Evolutionary conservation across 2,797 vertebrate genomes (phyloP).

Genomic region (Syngnathus rostellatus): DNA sequence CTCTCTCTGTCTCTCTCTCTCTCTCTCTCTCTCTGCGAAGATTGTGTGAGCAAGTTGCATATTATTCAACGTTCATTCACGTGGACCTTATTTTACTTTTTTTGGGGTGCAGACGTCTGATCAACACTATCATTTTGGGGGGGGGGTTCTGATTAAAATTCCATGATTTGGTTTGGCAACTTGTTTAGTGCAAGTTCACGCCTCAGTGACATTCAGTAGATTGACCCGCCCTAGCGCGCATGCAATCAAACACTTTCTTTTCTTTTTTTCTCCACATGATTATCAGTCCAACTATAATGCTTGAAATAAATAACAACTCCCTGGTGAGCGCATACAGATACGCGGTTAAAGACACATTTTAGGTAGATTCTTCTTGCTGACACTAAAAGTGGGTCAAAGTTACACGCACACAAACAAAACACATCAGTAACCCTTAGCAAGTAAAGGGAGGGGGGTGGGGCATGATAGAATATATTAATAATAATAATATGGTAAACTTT

Average conservation of each 20-base stretch:
- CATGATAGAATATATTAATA: slow-evolving; percentile 67
- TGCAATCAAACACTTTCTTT: slow-evolving; percentile 52
- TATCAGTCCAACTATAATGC: slow-evolving; percentile 59
- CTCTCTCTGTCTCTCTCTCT: slow-evolving; percentile 54
- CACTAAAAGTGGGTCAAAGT: slow-evolving; percentile 58
- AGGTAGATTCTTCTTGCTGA: slow-evolving; percentile 70
- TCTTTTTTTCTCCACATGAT: slow-evolving; percentile 41
- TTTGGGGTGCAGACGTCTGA: slow-evolving; percentile 38
- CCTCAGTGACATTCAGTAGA: slow-evolving; percentile 50
- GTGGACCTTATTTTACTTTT: slow-evolving; percentile 23
- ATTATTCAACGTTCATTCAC: slow-evolving; percentile 65
- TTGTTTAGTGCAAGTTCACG: slow-evolving; percentile 66
- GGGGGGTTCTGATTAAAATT: slow-evolving; percentile 21
- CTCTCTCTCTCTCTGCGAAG: slow-evolving; percentile 66
- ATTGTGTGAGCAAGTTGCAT: slow-evolving; percentile 88
- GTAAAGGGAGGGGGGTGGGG: slow-evolving; percentile 25
- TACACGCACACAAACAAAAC: slow-evolving; percentile 33
- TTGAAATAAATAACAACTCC: slow-evolving; percentile 68
- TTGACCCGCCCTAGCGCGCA: slow-evolving; percentile 37
- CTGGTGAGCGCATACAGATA: slow-evolving; percentile 48
- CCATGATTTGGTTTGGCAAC: slow-evolving; percentile 47
- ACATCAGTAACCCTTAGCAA: slow-evolving; percentile 50
- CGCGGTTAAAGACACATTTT: slow-evolving; percentile 55
- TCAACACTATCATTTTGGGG: slow-evolving; percentile 30
- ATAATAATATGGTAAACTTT: slow-evolving; percentile 70